Evolutionary conservation across 2,888 invertebrate species (phyloP), one percentile per base, ranked within the genome.

Genomic region (Amaurobius ferox): DNA sequence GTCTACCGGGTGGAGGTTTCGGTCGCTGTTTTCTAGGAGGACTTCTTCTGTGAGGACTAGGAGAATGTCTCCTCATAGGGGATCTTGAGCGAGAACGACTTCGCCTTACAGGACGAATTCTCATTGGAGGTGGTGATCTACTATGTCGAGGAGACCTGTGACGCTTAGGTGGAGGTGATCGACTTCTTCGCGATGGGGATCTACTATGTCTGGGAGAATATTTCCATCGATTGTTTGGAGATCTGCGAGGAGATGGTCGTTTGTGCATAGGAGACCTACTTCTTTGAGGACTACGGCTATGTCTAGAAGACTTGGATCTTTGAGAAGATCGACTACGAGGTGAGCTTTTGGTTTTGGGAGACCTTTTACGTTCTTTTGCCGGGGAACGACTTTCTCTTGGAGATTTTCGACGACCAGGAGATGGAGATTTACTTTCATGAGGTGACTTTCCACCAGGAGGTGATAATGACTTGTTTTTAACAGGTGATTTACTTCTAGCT

Each of bases 221-320:
- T 64, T 64, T 79, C 66, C 86, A 70, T 28, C 79, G 70, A 35
- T 44, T 74, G 19, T 26, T 80, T 30, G 90, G 89, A 30, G 89
- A 80, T 0, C 89, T 88, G 35, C 89, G 89, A 30, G 89, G 89
- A 61, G 88, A 86, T n/a, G 64, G 72, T 16, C 81, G 40, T 55
- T 73, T 83, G 40, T 76, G 62, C 5, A 76, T 44, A 0, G 73
- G 48, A 11, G 87, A 80, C 19, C 44, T 79, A 23, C 88, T 85
- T 16, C 88, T 62, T 3, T 81, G 32, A 16, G 87, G 87, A 11
- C 73, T 73, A 13, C 64, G 74, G 16, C 88, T 87, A 0, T 88
- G 48, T 7, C 79, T 73, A 11, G 67, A 29, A 16, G 68, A 44
- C 13, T 67, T 39, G 11, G 86, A 68, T 19, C 70, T 80, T 0